These are phyloP conservation scores for Hirtodrosophila trivittata DNA, from an alignment of 2,888 invertebrate genomes.

Conservation along the genomic window DNA sequence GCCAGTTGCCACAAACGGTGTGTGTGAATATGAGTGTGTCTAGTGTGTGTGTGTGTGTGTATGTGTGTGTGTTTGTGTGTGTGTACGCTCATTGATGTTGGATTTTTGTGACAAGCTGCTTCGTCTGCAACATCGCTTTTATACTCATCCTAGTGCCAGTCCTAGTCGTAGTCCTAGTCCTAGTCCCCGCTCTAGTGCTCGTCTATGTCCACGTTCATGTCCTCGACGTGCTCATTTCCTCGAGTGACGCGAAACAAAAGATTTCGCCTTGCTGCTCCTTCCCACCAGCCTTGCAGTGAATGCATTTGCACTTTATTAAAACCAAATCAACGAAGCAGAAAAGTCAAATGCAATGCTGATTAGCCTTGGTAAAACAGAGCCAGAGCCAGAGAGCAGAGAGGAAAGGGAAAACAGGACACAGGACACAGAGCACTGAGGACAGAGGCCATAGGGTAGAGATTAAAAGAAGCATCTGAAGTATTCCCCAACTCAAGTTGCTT, in stretches of 20 bases:
- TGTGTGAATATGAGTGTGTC: slow-evolving; percentile 7
- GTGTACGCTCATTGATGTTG: slow-evolving; percentile 53
- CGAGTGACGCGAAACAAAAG: slow-evolving; percentile 76
- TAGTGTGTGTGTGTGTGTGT: neutral
- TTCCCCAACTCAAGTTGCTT: neutral
- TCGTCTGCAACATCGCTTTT: neutral
- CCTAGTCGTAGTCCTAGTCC: neutral
- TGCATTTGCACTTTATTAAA: slow-evolving; percentile 78
- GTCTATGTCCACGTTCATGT: slow-evolving; percentile 16
- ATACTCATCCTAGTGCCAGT: neutral
- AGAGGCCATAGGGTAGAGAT: neutral
- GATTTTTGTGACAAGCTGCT: slow-evolving; percentile 32
- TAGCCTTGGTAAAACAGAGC: slow-evolving; percentile 50
- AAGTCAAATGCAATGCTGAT: slow-evolving; percentile 76
- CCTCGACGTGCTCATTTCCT: slow-evolving; percentile 70
- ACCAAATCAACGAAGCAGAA: slow-evolving; percentile 76
- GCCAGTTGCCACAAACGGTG: slow-evolving; percentile 26
- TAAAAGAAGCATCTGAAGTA: slow-evolving; percentile 1
- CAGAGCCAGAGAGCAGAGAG: no score
- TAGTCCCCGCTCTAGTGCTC: neutral
- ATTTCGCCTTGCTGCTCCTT: slow-evolving; percentile 65
- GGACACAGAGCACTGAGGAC: neutral
- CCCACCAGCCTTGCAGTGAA: slow-evolving; percentile 7
- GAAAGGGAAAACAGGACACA: neutral
- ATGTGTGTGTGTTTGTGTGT: slow-evolving; percentile 20